These are phyloP conservation scores for Liposcelis brunnea DNA, from an alignment of 2,888 invertebrate species.

Conservation along the genomic window DNA sequence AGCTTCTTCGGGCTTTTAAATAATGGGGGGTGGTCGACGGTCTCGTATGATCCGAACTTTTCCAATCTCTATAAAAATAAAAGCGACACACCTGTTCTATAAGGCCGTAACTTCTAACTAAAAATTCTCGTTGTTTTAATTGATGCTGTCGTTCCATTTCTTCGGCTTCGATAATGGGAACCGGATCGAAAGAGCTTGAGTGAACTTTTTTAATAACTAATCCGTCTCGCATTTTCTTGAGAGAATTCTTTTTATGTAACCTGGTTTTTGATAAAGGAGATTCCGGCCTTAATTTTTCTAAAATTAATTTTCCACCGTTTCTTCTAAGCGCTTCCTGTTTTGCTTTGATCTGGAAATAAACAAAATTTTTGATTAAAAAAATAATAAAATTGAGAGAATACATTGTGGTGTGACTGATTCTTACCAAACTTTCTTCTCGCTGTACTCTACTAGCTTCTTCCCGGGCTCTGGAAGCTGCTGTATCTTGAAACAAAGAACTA, in stretches of 20 bases:
- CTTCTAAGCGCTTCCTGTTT: conserved; percentile 29
- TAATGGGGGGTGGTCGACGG: too few relatives aligned
- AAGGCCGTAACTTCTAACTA: conserved; percentile 51
- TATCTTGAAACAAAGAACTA: conserved; percentile 54
- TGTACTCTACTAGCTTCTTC: conserved; percentile 55
- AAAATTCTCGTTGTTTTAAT: conserved; percentile 47
- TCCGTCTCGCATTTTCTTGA: background rate
- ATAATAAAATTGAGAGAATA: too few relatives aligned
- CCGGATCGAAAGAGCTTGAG: conserved; percentile 41
- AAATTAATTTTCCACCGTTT: background rate
- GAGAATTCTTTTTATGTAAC: background rate
- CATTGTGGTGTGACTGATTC: background rate
- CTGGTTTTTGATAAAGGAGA: conserved; percentile 9
- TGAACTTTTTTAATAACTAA: conserved; percentile 12
- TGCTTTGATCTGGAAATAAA: conserved; percentile 32
- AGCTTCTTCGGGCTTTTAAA: too few relatives aligned
- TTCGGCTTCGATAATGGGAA: conserved; percentile 48
- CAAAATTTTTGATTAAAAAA: background rate
- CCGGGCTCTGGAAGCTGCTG: conserved; percentile 57
- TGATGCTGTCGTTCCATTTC: conserved; percentile 49
- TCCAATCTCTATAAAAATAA: background rate
- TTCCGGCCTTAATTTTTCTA: conserved; percentile 14
- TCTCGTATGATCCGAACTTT: too few relatives aligned
- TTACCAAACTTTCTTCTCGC: conserved; percentile 47
- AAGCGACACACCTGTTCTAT: conserved; percentile 36